These are phyloP conservation scores for Clostera curtula DNA, from an alignment of 2,888 invertebrate genomes.

Conservation along the genomic window DNA sequence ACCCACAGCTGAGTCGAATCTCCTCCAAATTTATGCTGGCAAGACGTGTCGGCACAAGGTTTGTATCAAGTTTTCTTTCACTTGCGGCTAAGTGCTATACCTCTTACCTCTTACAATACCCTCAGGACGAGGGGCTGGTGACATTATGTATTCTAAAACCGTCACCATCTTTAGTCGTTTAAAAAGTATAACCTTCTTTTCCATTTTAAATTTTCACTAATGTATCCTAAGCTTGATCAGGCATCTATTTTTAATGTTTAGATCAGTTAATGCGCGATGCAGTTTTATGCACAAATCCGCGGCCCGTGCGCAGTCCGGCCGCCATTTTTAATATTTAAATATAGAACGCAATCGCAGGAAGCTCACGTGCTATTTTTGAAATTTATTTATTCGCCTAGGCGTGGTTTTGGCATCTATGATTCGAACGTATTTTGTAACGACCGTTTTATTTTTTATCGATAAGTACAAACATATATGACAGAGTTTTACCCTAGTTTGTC, in stretches of 20 bases:
- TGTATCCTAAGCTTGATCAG: conserved; percentile 38
- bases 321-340: conserved; percentile 63
- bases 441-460: too few relatives aligned
- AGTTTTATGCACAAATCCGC: conserved; percentile 70
- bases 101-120: too few relatives aligned
- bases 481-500: background rate
- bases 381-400: conserved; percentile 65
- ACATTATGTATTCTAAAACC: too few relatives aligned
- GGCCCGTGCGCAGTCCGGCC: conserved; percentile 37
- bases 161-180: too few relatives aligned
- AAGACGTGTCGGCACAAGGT: background rate
- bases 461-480: background rate
- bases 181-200: too few relatives aligned
- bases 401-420: conserved; percentile 37
- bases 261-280: conserved; percentile 67
- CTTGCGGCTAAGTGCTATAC: too few relatives aligned
- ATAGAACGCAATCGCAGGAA: conserved; percentile 63
- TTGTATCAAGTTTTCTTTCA: too few relatives aligned
- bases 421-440: background rate
- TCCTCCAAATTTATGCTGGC: too few relatives aligned
- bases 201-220: conserved; percentile 7
- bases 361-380: conserved; percentile 53
- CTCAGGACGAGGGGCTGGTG: too few relatives aligned
- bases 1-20: too few relatives aligned
- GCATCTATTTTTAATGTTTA: conserved; percentile 72